These are phyloP conservation scores for Sthenelais limicola DNA, from an alignment of 2,888 invertebrate species.

Conservation along the genomic window DNA sequence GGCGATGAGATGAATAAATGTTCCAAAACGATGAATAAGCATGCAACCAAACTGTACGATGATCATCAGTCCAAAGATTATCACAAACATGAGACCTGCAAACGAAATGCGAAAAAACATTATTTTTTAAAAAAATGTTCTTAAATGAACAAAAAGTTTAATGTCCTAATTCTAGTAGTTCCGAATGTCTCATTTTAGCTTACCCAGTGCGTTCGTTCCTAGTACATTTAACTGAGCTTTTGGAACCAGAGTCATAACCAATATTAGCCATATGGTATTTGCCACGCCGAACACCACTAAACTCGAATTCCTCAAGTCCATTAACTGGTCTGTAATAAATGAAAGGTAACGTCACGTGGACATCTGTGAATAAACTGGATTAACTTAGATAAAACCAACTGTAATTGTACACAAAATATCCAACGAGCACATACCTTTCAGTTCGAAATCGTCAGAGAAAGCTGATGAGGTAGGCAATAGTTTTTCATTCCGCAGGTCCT, in stretches of 20 bases:
- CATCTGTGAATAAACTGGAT: neutral
- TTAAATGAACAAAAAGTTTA: neutral
- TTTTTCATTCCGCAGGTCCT: slow-evolving; percentile 51
- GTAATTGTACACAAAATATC: too few relatives aligned
- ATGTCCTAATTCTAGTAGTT: neutral
- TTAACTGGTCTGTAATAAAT: slow-evolving; percentile 58
- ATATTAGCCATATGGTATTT: slow-evolving; percentile 65
- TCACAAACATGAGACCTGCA: slow-evolving; percentile 60
- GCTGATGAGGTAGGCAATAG: slow-evolving; percentile 60
- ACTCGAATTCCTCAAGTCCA: slow-evolving; percentile 58
- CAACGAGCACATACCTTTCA: too few relatives aligned
- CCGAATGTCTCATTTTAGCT: neutral
- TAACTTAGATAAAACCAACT: too few relatives aligned
- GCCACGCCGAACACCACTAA: slow-evolving; percentile 55
- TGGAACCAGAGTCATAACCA: slow-evolving; percentile 60
- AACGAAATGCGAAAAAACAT: neutral
- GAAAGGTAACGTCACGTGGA: neutral
- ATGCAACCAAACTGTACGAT: slow-evolving; percentile 62
- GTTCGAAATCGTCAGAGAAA: slow-evolving; percentile 60
- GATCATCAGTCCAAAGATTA: slow-evolving; percentile 61
- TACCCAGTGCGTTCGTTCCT: slow-evolving; percentile 64
- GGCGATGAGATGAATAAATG: slow-evolving; percentile 59
- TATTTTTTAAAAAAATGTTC: too few relatives aligned
- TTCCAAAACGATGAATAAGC: slow-evolving; percentile 57
- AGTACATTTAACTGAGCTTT: slow-evolving; percentile 57